Conservation (phyloP, 2,113 vertebrate species). For the Tetrao urogallus region DNA sequence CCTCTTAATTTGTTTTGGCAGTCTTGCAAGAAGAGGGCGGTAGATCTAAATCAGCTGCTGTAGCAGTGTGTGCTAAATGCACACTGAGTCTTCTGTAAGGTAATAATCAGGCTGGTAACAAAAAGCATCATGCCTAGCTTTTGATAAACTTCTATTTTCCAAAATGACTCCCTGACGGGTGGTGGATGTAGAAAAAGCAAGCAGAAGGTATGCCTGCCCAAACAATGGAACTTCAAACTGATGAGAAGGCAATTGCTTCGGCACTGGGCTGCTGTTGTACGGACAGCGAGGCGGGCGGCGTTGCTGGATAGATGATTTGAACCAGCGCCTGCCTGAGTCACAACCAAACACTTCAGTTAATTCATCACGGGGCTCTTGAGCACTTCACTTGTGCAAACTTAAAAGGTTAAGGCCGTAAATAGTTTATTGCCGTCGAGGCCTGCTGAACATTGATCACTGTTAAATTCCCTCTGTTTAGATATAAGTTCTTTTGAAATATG, state of each 20-base stretch:
- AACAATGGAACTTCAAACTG: not conserved
- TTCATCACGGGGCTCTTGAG: slow-evolving; percentile 61
- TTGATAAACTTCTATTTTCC: not conserved
- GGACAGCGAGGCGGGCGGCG: not conserved
- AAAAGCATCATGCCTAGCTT: not conserved
- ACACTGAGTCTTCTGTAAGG: not conserved
- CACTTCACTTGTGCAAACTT: slow-evolving; percentile 31
- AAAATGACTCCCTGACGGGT: not conserved
- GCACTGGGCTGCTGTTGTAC: not conserved
- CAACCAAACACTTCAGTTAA: slow-evolving; percentile 56
- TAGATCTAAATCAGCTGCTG: slow-evolving; percentile 1
- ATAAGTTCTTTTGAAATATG: slow-evolving; percentile 53
- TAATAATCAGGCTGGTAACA: not conserved
- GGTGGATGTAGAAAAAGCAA: not conserved
- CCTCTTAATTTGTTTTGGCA: slow-evolving; percentile 42
- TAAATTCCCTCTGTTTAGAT: slow-evolving; percentile 57
- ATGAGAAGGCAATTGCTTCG: not conserved
- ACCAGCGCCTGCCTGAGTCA: not conserved
- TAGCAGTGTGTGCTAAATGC: not conserved
- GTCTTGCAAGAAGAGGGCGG: not conserved
- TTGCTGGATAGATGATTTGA: slow-evolving; percentile 52
- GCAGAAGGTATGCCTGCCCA: fast-evolving
- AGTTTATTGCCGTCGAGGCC: slow-evolving; percentile 66
- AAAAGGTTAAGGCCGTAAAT: slow-evolving; percentile 66
- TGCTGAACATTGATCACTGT: slow-evolving; percentile 29